A percentile compares a stretch with the other conserved stretches of the same genome.
Evolutionary conservation across 2,888 invertebrate species (phyloP).

Genomic region (Adineta ricciae): DNA sequence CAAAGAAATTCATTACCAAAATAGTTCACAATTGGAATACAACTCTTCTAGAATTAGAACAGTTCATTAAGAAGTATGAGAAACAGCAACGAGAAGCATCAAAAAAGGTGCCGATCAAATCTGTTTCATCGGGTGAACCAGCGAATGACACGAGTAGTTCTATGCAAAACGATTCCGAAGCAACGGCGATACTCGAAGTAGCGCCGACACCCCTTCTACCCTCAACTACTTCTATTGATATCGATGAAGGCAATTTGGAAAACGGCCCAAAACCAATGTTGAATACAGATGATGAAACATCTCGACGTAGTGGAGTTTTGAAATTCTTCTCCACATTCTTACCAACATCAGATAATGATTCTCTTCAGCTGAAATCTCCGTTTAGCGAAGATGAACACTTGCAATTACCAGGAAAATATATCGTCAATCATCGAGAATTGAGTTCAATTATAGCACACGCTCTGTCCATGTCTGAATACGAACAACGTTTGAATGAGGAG

Average conservation of each 20-base stretch:
- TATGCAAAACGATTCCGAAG: background rate
- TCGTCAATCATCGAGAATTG: slow-evolving; percentile 66
- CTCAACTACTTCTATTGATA: background rate
- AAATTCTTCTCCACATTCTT: slow-evolving; percentile 25
- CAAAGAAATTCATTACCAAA: background rate
- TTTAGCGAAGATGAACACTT: slow-evolving; percentile 61
- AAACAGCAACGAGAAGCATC: background rate
- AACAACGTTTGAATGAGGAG: background rate
- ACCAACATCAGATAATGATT: slow-evolving; percentile 21
- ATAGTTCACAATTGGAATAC: background rate
- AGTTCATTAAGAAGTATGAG: background rate
- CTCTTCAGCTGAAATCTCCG: slow-evolving; percentile 25
- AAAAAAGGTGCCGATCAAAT: background rate
- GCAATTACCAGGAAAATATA: slow-evolving; percentile 53
- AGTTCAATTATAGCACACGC: slow-evolving; percentile 76
- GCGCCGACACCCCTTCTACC: background rate
- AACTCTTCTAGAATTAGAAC: background rate
- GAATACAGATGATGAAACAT: background rate
- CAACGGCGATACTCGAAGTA: background rate
- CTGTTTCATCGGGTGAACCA: background rate
- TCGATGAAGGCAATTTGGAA: background rate
- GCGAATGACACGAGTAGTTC: background rate
- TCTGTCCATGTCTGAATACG: slow-evolving; percentile 45
- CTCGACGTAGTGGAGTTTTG: background rate
- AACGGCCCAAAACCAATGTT: background rate